Percentiles rank a stretch among this genome's conserved stretches.
These are phyloP conservation scores for Desoria tigrina DNA, from an alignment of 2,888 invertebrate species.

Conservation along the genomic window DNA sequence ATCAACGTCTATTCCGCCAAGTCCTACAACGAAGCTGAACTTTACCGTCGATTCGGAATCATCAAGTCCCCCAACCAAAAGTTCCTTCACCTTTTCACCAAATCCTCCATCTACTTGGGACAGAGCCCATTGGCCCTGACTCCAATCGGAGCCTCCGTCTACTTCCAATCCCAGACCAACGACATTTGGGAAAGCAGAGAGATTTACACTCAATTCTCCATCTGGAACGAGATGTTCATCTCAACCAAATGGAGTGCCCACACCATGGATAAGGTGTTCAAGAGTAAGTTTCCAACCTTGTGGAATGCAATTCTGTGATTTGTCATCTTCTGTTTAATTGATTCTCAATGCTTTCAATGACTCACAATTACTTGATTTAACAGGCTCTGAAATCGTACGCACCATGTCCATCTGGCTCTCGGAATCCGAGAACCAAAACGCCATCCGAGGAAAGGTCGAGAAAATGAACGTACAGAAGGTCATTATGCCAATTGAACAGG, in stretches of 20 bases:
- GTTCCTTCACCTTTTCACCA: slow-evolving; percentile 3
- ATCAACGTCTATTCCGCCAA: slow-evolving; percentile 2
- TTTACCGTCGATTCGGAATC: background rate
- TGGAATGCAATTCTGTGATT: too few relatives aligned
- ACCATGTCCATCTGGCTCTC: too few relatives aligned
- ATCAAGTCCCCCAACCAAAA: slow-evolving; percentile 3
- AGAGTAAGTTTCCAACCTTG: slow-evolving; percentile 15
- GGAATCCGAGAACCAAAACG: too few relatives aligned
- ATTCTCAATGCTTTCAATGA: too few relatives aligned
- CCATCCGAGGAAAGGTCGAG: too few relatives aligned
- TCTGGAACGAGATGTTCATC: slow-evolving; percentile 20
- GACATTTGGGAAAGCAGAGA: background rate
- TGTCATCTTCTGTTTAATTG: too few relatives aligned
- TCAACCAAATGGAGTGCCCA: background rate
- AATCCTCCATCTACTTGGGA: background rate
- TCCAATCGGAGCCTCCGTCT: background rate
- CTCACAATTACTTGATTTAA: too few relatives aligned
- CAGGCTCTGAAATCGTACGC: too few relatives aligned
- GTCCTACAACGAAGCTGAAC: background rate
- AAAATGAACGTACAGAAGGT: background rate
- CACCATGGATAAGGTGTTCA: background rate
- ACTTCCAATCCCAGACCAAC: slow-evolving; percentile 1
- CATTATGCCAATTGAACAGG: background rate
- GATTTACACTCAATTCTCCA: background rate
- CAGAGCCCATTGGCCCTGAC: background rate